A percentile compares a stretch with the other conserved stretches of the same genome.
Evolutionary conservation across 2,113 vertebrate genomes (phyloP).

Genomic region (Grantiella picta): DNA sequence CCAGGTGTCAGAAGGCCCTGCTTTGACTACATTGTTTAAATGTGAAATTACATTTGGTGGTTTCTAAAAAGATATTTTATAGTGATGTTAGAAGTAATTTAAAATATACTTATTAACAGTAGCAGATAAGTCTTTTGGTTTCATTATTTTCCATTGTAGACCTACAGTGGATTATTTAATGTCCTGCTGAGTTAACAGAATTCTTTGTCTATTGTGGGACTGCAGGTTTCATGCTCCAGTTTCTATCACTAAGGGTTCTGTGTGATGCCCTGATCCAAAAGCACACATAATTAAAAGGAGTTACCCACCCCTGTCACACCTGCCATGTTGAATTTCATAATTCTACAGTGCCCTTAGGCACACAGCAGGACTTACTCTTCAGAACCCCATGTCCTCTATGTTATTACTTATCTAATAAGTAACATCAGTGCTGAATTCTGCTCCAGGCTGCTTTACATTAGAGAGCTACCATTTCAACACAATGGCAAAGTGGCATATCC

Average conservation of each 20-base stretch:
- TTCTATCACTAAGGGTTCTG: neutral
- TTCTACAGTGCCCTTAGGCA: slow-evolving; percentile 23
- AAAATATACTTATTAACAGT: neutral
- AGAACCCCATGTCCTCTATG: neutral
- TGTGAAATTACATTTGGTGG: neutral
- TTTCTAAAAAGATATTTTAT: neutral
- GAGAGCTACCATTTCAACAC: neutral
- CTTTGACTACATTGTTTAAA: neutral
- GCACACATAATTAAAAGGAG: slow-evolving; percentile 56
- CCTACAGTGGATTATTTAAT: neutral
- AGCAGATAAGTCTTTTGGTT: neutral
- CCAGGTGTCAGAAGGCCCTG: neutral
- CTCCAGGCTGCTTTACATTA: slow-evolving; percentile 25
- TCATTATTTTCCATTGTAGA: neutral
- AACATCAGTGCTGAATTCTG: slow-evolving; percentile 8
- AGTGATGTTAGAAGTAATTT: neutral
- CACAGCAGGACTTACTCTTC: slow-evolving; percentile 20
- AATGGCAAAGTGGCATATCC: neutral
- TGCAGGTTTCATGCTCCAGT: neutral
- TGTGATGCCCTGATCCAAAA: slow-evolving; percentile 24
- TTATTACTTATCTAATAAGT: slow-evolving; percentile 52
- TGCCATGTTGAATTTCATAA: slow-evolving; percentile 40
- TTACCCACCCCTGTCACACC: slow-evolving; percentile 4
- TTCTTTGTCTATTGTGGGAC: neutral
- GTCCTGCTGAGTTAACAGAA: neutral